A percentile compares a stretch with the other conserved stretches of the same genome.
Evolutionary conservation across 2,113 vertebrate species (phyloP).

Genomic region (Hassar affinis): DNA sequence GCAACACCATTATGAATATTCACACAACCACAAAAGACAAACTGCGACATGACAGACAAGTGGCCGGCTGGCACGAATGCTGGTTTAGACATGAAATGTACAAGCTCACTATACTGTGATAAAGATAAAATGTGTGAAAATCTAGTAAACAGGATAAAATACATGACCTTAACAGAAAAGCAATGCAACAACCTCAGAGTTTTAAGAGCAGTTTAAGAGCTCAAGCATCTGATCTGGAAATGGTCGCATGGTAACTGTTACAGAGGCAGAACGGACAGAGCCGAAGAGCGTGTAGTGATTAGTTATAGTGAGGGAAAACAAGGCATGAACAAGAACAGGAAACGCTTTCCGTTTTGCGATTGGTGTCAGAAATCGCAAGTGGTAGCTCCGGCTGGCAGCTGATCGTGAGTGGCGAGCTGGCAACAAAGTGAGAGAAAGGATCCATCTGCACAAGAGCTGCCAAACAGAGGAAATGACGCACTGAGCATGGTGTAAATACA

Average conservation of each 20-base stretch:
- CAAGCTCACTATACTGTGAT: not conserved
- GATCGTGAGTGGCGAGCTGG: constrained; percentile 49
- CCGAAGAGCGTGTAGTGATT: constrained; percentile 27
- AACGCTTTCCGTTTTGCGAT: constrained; percentile 19
- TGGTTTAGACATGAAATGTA: not conserved
- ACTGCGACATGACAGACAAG: not conserved
- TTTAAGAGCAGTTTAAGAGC: constrained; percentile 25
- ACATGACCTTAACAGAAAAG: not conserved
- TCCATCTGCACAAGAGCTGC: constrained; percentile 53
- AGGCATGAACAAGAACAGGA: constrained; percentile 31
- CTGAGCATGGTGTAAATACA: constrained; percentile 45
- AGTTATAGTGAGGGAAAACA: constrained; percentile 34
- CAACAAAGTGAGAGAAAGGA: constrained; percentile 46
- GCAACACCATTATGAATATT: not conserved
- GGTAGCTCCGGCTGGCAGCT: constrained; percentile 37
- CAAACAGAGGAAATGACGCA: constrained; percentile 52
- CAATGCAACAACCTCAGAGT: not conserved
- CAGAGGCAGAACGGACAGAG: constrained; percentile 10
- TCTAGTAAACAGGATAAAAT: not conserved
- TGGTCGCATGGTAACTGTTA: constrained; percentile 37
- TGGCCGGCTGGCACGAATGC: not conserved
- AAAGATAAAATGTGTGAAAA: not conserved
- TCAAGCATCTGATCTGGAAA: constrained; percentile 17
- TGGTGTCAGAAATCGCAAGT: constrained; percentile 44
- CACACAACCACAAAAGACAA: not conserved